Evolutionary conservation across 2,797 vertebrate species (phyloP), one percentile per base, ranked within the genome.

Genomic region (Schizopygopsis pylzovi): DNA sequence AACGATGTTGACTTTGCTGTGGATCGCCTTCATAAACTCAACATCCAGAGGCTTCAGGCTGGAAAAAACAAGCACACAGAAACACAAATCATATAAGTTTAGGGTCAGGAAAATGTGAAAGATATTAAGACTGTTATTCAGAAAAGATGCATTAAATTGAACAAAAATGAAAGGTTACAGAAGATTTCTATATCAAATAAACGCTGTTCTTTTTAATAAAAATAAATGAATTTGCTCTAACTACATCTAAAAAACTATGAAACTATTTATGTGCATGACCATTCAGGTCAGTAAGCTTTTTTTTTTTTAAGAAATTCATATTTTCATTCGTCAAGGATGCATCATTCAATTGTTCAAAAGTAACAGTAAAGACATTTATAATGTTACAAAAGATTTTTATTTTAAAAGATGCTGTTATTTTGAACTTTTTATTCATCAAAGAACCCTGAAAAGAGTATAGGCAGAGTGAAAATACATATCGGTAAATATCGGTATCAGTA

Each of bases 1-100:
- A 59, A 99, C 97, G 73, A 99, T 97, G n/a, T 99, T 99, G 87
- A 99, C 98, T 92, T 99, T 99, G 90, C 98, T 99, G 95, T 99
- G 98, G 89, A 99, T 98, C 22, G 98, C 98, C 94, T 99, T 99
- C 98, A 99, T 99, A 88, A 99, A 99, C 85, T 98, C 96, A 68
- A 99, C 97, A 79, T 99, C 98, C 91, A 99, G 92, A 25, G 98
- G 98, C 91, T 99, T 99, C 83, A 99, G 93, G 39, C 98, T 99
- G 90, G 54, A 61, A 20, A 25, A 70, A 68, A 11, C 3, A 70
- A 79, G 73, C 18, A 39, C 28, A 76, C 4, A 37, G 45, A 52
- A 75, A 16, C 72, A 56, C 12, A 41, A 78, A 77, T 56, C 49
- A 56, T 2, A 76, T 15, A 72, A 1, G 22, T 72, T 25, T n/a